These are phyloP conservation scores for Tupaia tana DNA, from an alignment of 2,113 vertebrate genomes.

Conservation along the genomic window DNA sequence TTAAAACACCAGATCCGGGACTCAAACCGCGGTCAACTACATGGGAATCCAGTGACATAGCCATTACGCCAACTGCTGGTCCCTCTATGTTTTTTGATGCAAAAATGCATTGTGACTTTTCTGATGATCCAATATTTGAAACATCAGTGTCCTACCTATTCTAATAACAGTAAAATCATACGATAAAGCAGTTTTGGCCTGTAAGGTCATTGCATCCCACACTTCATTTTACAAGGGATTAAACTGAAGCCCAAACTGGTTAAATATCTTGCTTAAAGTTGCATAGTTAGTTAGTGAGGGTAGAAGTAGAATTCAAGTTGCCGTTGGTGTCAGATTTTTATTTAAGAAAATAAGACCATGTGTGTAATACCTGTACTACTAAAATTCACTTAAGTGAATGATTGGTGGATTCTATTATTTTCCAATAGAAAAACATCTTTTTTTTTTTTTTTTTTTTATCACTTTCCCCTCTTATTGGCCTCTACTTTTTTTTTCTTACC, in stretches of 20 bases:
- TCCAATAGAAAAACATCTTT: slow-evolving; percentile 9
- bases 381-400: not conserved
- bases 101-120: too few relatives aligned
- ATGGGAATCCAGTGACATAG: too few relatives aligned
- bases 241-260: not conserved
- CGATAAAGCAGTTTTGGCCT: not conserved
- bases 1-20: too few relatives aligned
- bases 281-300: not conserved
- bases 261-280: not conserved
- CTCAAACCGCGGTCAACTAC: too few relatives aligned
- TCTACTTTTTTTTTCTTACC: not conserved
- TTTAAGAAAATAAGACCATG: not conserved
- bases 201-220: not conserved
- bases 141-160: not conserved
- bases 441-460: not conserved
- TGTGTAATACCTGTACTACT: slow-evolving; percentile 18
- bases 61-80: too few relatives aligned
- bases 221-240: not conserved
- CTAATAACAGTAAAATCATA: not conserved
- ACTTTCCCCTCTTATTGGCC: not conserved
- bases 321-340: slow-evolving; percentile 30
- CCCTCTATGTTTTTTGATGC: too few relatives aligned
- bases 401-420: not conserved
- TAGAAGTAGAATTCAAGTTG: not conserved
- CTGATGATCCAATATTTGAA: not conserved